Evolutionary conservation across 2,888 invertebrate genomes (phyloP).

Genomic region (Tenodera sinensis): DNA sequence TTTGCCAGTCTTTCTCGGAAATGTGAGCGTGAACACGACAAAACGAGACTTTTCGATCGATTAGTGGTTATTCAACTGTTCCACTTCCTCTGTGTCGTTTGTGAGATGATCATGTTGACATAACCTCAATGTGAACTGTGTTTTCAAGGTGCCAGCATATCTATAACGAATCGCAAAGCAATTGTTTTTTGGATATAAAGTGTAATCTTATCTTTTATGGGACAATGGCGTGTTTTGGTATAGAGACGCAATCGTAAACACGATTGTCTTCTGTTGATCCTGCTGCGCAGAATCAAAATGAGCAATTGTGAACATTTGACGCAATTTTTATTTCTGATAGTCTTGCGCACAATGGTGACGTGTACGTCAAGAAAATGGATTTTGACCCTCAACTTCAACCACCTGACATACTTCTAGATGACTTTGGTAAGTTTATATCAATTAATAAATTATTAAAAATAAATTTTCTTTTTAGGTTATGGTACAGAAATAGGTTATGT

Average conservation of each 20-base stretch:
- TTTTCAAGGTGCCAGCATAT: background rate
- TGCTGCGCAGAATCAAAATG: background rate
- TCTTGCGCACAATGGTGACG: background rate
- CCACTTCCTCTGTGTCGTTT: background rate
- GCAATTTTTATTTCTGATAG: background rate
- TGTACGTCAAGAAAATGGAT: background rate
- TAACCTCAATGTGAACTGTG: background rate
- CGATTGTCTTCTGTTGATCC: background rate
- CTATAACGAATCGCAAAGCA: background rate
- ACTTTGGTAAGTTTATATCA: background rate
- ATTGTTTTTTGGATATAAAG: background rate
- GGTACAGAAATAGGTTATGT: no score
- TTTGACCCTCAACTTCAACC: background rate
- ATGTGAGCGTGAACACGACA: background rate
- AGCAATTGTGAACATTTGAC: background rate
- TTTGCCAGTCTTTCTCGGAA: slow-evolving; percentile 12
- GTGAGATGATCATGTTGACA: background rate
- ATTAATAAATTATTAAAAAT: no score
- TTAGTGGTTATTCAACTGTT: background rate
- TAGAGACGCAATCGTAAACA: background rate
- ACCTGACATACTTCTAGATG: background rate
- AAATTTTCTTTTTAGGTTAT: no score
- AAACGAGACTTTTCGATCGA: background rate
- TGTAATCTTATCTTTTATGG: background rate
- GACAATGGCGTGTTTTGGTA: background rate